Percentiles rank a stretch among this genome's conserved stretches.
Conservation (phyloP, 1,140 invertebrate species). For the Papilio glaucus region DNA sequence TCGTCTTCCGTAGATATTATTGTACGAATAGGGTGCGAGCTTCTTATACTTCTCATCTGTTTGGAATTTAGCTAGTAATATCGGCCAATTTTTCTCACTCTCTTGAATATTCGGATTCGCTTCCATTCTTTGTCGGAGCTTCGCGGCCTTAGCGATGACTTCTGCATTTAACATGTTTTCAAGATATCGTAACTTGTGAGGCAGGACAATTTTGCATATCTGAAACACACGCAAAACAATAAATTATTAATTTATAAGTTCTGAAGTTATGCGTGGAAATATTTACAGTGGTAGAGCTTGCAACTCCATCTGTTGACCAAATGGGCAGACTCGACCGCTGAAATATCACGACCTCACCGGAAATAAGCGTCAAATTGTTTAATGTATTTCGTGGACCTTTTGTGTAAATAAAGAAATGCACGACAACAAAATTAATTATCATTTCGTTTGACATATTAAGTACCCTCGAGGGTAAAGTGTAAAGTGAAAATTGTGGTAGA, state of each 20-base stretch:
- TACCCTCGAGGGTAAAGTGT: neutral
- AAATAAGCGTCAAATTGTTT: too few species aligned
- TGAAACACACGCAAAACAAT: constrained; percentile 48
- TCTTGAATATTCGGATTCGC: constrained; percentile 64
- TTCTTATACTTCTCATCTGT: constrained; percentile 54
- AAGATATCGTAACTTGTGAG: constrained; percentile 70
- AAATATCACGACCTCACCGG: too few species aligned
- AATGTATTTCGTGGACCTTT: neutral
- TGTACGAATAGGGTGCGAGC: constrained; percentile 45
- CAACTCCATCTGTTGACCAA: too few species aligned
- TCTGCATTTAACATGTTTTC: constrained; percentile 77
- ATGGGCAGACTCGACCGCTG: too few species aligned
- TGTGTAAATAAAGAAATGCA: neutral
- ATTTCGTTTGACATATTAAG: neutral
- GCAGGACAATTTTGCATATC: constrained; percentile 71
- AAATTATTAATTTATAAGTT: too few species aligned
- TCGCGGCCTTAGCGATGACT: constrained; percentile 68
- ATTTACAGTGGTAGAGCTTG: too few species aligned
- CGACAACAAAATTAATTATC: neutral
- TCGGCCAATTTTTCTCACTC: constrained; percentile 65
- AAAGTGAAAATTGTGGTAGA: neutral
- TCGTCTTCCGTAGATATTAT: constrained; percentile 56
- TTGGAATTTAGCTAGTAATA: constrained; percentile 66
- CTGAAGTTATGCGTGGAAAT: too few species aligned
- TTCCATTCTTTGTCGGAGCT: constrained; percentile 68